Percentiles rank a stretch among this genome's conserved stretches.
Conservation (phyloP, 2,797 vertebrate species). For the Pitangus sulphuratus region DNA sequence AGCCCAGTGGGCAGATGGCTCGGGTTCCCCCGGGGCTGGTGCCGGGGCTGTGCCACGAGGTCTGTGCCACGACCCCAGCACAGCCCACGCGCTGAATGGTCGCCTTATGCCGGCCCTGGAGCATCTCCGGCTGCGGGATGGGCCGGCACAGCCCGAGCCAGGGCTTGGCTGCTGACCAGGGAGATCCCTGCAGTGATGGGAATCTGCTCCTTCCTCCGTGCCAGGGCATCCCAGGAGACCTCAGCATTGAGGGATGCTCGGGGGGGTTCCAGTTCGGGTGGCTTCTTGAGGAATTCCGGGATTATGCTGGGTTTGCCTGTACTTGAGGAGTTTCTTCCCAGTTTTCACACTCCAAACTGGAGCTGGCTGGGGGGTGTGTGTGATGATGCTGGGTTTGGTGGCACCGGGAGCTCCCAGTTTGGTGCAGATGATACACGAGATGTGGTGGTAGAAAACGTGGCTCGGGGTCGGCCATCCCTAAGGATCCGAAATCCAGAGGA, state of each 20-base stretch:
- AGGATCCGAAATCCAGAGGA: neutral
- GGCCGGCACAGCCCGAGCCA: neutral
- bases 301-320: neutral
- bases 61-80: neutral
- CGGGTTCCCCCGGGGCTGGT: accelerated
- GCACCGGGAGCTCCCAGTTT: neutral
- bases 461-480: accelerated
- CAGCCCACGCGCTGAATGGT: neutral
- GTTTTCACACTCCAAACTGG: neutral
- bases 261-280: neutral
- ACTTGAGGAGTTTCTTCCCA: neutral
- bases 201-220: neutral
- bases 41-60: neutral
- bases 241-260: neutral
- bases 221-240: neutral
- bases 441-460: neutral
- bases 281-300: neutral
- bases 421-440: neutral
- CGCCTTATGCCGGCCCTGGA: neutral
- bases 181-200: neutral
- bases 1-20: neutral
- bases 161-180: neutral
- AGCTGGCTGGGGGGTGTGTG: neutral
- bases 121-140: neutral
- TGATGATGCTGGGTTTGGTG: neutral